Evolutionary conservation across 2,113 vertebrate genomes (phyloP), one percentile per base, ranked within the genome.

Genomic region (Stegostoma tigrinum): DNA sequence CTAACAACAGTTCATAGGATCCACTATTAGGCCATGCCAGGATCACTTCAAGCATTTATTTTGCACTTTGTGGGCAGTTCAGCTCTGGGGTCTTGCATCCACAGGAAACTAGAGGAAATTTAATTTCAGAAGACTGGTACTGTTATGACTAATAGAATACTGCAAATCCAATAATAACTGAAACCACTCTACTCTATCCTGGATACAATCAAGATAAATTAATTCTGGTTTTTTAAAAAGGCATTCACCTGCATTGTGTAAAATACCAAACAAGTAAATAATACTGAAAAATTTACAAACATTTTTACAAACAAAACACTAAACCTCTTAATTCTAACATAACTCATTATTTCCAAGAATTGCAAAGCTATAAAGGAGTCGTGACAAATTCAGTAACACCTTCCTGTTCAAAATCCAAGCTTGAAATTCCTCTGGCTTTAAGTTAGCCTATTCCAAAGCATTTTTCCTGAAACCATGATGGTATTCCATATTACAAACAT

Each of bases 11-110:
- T 91, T 64, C 17, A 91, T 19, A 91, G 87, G 87, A 91, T 55
- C 87, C 87, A 91, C 30, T 91, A 34, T 64, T 91, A 61, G 87
- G 87, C 87, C 87, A 91, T 91, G 87, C 87, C 55, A 91, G 30
- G 87, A 91, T 34, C 55, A 91, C 55, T 64, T 91, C 87, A 91
- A 91, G 87, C 87, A 91, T 55, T 64, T 91, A 91, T 34, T 61
- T 61, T 91, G 87, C 87, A 91, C 87, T 91, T 30, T 64, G 87
- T 91, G 87, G 87, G 87, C 87, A 91, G 87, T 91, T 91, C 87
- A 91, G 52, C 87, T 91, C 87, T 91, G 87, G 87, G 87, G 87
- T 91, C 55, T 91, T 64, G 55, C 87, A 91, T 21, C 55, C 87
- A 64, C 52, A 7, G 30, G 55, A 30, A 61, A 64, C 55, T 19